phyloP scores from a whole-genome alignment of 2,888 invertebrate species.

The Taenaris catops region DNA sequence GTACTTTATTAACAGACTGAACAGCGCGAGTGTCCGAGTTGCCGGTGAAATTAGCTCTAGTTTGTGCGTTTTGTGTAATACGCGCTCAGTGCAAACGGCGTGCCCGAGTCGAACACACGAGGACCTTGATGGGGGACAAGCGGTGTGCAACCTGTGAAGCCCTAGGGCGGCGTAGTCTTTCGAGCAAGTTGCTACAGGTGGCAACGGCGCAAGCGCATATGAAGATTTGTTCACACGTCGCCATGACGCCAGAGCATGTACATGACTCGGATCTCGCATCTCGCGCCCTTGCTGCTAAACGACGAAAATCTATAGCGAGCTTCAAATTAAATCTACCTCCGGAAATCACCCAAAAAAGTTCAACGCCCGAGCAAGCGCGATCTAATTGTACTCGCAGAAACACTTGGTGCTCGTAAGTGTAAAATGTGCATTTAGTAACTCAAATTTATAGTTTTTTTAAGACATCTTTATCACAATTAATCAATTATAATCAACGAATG shows the following conservation, averaged over 20 bases:
- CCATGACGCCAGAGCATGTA: constrained; percentile 47
- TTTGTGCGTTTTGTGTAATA: constrained; percentile 71
- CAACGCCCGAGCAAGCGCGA: constrained; percentile 45
- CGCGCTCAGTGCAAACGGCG: constrained; percentile 72
- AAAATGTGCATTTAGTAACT: constrained; percentile 8
- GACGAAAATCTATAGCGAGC: constrained; percentile 67
- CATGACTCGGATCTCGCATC: constrained; percentile 60
- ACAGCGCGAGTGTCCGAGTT: too few species aligned
- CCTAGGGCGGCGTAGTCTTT: constrained; percentile 62
- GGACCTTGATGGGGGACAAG: constrained; percentile 67
- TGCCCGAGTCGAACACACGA: constrained; percentile 71
- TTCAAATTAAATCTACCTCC: constrained; percentile 58
- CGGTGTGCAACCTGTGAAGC: constrained; percentile 73
- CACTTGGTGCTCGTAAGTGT: constrained; percentile 73
- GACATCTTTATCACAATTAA: constrained; percentile 15
- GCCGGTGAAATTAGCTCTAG: too few species aligned
- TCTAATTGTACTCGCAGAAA: constrained; percentile 61
- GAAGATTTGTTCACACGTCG: constrained; percentile 56
- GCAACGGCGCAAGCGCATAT: constrained; percentile 74
- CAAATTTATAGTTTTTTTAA: constrained; percentile 7
- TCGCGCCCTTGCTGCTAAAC: constrained; percentile 67
- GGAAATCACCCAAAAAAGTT: constrained; percentile 47
- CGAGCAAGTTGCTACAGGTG: constrained; percentile 68
- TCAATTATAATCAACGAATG: constrained; percentile 11
- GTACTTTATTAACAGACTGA: too few species aligned